These are phyloP conservation scores for Cossypha heuglini DNA, from an alignment of 2,797 vertebrate genomes.

Conservation along the genomic window DNA sequence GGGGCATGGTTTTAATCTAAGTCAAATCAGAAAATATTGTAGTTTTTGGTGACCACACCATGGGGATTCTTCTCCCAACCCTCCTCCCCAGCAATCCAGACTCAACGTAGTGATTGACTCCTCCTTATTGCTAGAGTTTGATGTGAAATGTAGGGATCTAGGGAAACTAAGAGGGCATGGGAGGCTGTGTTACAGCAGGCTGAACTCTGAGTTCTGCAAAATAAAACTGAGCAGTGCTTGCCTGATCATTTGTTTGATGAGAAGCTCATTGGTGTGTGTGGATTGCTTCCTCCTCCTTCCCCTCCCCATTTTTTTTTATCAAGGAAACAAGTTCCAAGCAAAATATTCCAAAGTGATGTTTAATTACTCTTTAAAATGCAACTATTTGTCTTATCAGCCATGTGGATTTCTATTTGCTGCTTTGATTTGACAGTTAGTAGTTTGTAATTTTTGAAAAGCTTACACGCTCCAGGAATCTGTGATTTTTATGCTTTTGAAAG, in stretches of 20 bases:
- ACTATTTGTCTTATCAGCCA: conserved; percentile 53
- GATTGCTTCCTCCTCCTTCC: not conserved
- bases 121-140: conserved; percentile 15
- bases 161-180: not conserved
- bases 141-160: not conserved
- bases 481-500: conserved; percentile 61
- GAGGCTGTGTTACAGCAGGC: not conserved
- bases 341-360: conserved; percentile 60
- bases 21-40: conserved; percentile 31
- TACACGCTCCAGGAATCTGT: conserved; percentile 52
- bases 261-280: not conserved
- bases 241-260: not conserved
- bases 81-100: not conserved
- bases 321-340: conserved; percentile 45
- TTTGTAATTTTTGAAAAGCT: conserved; percentile 61
- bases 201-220: not conserved
- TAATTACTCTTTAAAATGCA: conserved; percentile 68
- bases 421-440: conserved; percentile 66
- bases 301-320: conserved; percentile 28
- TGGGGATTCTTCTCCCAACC: not conserved
- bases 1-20: conserved; percentile 69
- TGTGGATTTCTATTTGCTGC: conserved; percentile 50
- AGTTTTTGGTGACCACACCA: not conserved
- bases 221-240: not conserved
- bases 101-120: not conserved